These are phyloP conservation scores for Sakesphorus luctuosus DNA, from an alignment of 2,113 vertebrate genomes.

Conservation along the genomic window DNA sequence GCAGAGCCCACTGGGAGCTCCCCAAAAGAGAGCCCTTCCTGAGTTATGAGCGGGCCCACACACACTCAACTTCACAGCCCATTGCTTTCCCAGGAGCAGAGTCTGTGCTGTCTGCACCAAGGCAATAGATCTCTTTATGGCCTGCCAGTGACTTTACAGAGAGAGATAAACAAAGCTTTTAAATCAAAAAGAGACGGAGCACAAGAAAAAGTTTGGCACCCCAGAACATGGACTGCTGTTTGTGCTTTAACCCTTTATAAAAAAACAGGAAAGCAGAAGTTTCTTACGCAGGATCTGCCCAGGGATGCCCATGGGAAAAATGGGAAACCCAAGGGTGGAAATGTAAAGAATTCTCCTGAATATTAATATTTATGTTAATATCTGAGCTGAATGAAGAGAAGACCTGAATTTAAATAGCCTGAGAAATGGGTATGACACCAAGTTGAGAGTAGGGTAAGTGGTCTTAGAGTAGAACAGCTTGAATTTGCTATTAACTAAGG, in stretches of 20 bases:
- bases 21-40: constrained; percentile 56
- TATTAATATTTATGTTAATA: background rate
- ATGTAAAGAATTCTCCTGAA: background rate
- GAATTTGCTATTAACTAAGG: background rate
- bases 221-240: background rate
- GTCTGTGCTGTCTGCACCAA: constrained; percentile 64
- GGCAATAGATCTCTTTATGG: constrained; percentile 69
- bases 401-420: background rate
- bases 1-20: constrained; percentile 34
- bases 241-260: constrained; percentile 50
- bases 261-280: background rate
- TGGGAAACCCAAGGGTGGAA: background rate
- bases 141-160: constrained; percentile 65
- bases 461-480: background rate
- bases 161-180: constrained; percentile 70
- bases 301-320: background rate
- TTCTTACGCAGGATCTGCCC: background rate
- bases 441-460: background rate
- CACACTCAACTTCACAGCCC: constrained; percentile 58
- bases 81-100: constrained; percentile 45
- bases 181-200: constrained; percentile 63
- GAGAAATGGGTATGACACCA: background rate
- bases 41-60: constrained; percentile 65
- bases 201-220: constrained; percentile 50
- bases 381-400: background rate